Percentiles rank a stretch among this genome's conserved stretches.
Conservation (phyloP, 2,888 invertebrate genomes). For the Minunthozetes semirufus region DNA sequence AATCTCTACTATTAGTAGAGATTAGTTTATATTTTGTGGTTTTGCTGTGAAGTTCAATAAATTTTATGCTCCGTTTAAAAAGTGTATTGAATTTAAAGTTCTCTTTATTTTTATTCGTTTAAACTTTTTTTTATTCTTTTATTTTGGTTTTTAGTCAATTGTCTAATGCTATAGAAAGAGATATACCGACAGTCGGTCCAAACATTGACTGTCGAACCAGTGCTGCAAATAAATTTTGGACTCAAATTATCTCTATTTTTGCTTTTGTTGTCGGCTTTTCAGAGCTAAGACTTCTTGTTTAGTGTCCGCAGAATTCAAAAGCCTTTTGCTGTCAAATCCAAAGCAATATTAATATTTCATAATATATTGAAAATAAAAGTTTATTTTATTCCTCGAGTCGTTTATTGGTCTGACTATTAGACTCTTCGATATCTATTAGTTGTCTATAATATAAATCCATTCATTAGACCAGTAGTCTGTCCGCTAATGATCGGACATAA, state of each 20-base stretch:
- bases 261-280: background rate
- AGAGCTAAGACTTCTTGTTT: background rate
- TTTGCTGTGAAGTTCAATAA: background rate
- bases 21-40: constrained; percentile 10
- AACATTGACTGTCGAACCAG: background rate
- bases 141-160: background rate
- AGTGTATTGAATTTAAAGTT: constrained; percentile 11
- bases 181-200: background rate
- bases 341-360: constrained; percentile 9
- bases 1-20: constrained; percentile 11
- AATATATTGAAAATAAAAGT: constrained; percentile 6
- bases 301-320: background rate
- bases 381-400: background rate
- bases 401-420: background rate
- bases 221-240: background rate
- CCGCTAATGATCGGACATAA: background rate
- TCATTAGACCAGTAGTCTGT: background rate
- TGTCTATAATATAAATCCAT: background rate
- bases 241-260: background rate
- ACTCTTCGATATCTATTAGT: background rate
- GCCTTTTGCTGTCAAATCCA: background rate
- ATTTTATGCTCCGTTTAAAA: constrained; percentile 2
- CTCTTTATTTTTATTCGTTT: background rate
- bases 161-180: background rate
- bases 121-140: background rate